These are phyloP conservation scores for Lepidurus packardi DNA, from an alignment of 1,140 invertebrate genomes.

Conservation along the genomic window DNA sequence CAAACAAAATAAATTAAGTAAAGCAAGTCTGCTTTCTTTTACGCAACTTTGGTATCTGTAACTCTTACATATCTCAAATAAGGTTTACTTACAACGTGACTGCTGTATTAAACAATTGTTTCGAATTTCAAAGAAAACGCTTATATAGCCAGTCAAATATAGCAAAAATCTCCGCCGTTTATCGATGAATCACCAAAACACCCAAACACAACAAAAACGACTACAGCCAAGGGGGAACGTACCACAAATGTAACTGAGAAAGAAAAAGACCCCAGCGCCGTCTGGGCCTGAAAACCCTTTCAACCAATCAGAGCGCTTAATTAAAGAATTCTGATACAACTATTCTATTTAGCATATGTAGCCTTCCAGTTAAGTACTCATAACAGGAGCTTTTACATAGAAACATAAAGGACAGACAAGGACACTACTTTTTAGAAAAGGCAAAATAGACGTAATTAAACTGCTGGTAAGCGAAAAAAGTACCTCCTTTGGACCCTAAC, in stretches of 20 bases:
- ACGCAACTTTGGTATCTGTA: too few relatives aligned
- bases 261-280: not conserved
- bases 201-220: slow-evolving; percentile 21
- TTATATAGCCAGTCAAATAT: not conserved
- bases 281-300: not conserved
- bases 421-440: not conserved
- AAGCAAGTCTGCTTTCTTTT: too few relatives aligned
- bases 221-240: not conserved
- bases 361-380: not conserved
- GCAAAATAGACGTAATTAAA: not conserved
- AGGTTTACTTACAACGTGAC: not conserved
- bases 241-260: not conserved
- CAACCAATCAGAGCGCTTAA: not conserved
- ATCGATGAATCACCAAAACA: slow-evolving; percentile 9
- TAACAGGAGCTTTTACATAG: not conserved
- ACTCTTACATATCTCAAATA: too few relatives aligned
- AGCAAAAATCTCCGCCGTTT: slow-evolving; percentile 20
- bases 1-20: not conserved
- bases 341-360: slow-evolving; percentile 11
- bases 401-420: not conserved
- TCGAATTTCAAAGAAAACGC: not conserved
- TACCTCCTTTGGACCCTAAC: not conserved
- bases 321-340: not conserved
- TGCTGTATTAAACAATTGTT: too few relatives aligned
- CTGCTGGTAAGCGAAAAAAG: not conserved